These are phyloP conservation scores for Takifugu ocellatus DNA, from an alignment of 2,797 vertebrate genomes.

Conservation along the genomic window DNA sequence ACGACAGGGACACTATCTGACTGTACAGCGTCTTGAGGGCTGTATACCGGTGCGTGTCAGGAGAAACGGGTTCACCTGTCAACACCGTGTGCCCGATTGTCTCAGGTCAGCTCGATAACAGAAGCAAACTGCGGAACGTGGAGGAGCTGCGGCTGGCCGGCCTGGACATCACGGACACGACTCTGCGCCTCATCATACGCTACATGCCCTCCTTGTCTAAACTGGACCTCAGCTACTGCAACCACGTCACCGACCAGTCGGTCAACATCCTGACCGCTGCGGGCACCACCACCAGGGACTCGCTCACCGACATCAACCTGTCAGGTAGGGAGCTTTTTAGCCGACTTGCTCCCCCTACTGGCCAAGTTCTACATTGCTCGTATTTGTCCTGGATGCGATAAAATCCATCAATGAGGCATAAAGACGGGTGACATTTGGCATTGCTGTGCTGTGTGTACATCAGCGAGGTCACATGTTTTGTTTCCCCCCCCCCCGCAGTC, in stretches of 20 bases:
- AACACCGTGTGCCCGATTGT: background rate
- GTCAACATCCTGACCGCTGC: constrained; percentile 93
- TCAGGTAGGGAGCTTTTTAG: constrained; percentile 77
- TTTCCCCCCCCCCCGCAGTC: constrained; percentile 71
- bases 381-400: too few relatives aligned
- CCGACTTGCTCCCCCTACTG: constrained; percentile 13
- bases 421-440: too few relatives aligned
- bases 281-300: constrained; percentile 91
- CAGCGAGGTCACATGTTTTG: background rate
- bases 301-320: constrained; percentile 85
- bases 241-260: constrained; percentile 92
- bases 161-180: constrained; percentile 90
- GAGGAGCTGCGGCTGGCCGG: constrained; percentile 88
- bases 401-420: too few relatives aligned
- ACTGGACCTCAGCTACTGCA: constrained; percentile 95
- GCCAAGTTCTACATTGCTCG: background rate
- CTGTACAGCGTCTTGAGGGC: too few relatives aligned
- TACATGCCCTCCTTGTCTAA: constrained; percentile 90
- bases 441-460: too few relatives aligned
- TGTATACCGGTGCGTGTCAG: too few relatives aligned
- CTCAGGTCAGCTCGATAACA: constrained; percentile 92
- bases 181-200: constrained; percentile 87
- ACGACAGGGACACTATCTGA: background rate
- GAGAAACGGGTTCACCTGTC: too few relatives aligned
- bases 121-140: constrained; percentile 90